Evolutionary conservation across 2,113 vertebrate genomes (phyloP).

Genomic region (Thalassarche chlororhynchos): DNA sequence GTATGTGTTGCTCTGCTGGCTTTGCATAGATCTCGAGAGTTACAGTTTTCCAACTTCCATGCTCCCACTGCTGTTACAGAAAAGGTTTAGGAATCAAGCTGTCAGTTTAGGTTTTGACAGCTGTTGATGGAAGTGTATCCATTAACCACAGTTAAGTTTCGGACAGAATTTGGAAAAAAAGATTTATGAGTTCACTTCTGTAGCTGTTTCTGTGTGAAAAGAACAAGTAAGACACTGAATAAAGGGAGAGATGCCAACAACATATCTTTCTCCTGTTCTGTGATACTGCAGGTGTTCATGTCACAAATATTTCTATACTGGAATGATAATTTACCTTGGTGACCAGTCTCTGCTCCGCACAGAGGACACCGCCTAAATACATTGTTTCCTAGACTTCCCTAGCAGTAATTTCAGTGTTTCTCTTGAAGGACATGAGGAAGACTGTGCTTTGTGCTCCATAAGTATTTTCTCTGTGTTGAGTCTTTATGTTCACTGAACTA

Average conservation of each 20-base stretch:
- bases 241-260: not conserved
- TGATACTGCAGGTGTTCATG: not conserved
- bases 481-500: not conserved
- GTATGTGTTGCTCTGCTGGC: not conserved
- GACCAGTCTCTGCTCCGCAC: not conserved
- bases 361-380: not conserved
- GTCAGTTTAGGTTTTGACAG: not conserved
- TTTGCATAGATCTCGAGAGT: not conserved
- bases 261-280: not conserved
- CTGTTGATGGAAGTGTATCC: not conserved
- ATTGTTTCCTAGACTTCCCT: not conserved
- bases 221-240: not conserved
- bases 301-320: not conserved
- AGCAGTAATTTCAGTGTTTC: not conserved
- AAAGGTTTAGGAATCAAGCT: not conserved
- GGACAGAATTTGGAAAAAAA: not conserved
- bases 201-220: not conserved
- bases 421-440: not conserved
- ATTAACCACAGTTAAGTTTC: not conserved
- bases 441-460: not conserved
- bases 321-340: not conserved
- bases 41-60: not conserved
- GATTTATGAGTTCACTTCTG: not conserved
- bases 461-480: not conserved
- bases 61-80: not conserved